phyloP scores from a whole-genome alignment of 2,113 vertebrate species.

The Brachyistius frenatus region DNA sequence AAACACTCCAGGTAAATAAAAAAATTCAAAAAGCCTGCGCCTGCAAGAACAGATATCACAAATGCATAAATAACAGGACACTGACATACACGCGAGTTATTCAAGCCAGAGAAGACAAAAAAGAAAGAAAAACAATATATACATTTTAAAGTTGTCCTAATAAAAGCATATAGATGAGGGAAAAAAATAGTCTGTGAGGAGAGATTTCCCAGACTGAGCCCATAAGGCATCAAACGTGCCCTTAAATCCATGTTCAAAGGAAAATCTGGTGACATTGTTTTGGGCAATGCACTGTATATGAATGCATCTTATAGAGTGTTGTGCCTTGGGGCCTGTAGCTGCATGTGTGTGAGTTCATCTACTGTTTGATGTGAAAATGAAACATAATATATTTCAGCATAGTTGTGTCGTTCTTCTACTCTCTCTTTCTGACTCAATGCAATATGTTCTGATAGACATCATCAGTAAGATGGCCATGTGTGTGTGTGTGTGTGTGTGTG shows the following conservation, averaged over 20 bases:
- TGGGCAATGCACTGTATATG: background rate
- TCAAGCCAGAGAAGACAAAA: background rate
- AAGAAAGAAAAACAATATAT: background rate
- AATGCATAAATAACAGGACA: background rate
- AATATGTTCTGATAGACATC: background rate
- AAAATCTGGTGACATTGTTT: constrained; percentile 12
- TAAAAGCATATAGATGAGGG: background rate
- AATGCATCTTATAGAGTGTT: background rate
- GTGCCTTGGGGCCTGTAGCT: background rate
- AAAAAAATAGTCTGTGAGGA: background rate
- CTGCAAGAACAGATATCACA: background rate
- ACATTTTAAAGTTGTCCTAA: background rate
- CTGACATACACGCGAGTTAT: background rate
- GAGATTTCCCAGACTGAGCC: background rate
- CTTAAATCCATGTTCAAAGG: background rate
- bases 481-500: background rate
- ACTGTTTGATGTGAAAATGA: constrained; percentile 17
- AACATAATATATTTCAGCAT: background rate
- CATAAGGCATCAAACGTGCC: background rate
- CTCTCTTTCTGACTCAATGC: background rate
- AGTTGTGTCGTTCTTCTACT: background rate
- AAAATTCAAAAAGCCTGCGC: no score
- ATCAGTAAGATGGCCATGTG: background rate
- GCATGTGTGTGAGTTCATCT: background rate
- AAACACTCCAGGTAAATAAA: no score